A percentile compares a stretch with the other conserved stretches of the same genome.
Evolutionary conservation across 1,140 invertebrate species (phyloP).

Genomic region (Bactericera cockerelli): DNA sequence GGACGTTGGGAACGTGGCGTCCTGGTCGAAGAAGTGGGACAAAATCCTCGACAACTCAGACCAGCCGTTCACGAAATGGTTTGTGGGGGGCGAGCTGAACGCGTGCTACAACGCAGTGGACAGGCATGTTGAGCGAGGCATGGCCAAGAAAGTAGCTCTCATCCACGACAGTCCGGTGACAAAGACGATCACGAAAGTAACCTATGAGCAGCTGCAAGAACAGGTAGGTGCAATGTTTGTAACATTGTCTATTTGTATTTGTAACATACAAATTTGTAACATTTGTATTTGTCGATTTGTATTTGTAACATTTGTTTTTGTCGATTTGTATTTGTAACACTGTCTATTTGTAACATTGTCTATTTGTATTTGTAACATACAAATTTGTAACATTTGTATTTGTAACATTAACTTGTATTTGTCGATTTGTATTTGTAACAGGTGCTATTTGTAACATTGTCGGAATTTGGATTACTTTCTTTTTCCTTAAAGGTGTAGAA

Average conservation of each 20-base stretch:
- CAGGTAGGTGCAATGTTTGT: constrained; percentile 39
- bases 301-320: too few species aligned
- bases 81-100: constrained; percentile 76
- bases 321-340: neutral
- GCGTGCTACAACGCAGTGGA: constrained; percentile 88
- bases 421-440: too few species aligned
- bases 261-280: constrained; percentile 10
- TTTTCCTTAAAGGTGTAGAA: too few species aligned
- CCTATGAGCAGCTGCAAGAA: constrained; percentile 63
- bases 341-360: too few species aligned
- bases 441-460: too few species aligned
- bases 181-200: constrained; percentile 51
- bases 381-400: too few species aligned
- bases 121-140: constrained; percentile 63
- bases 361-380: too few species aligned
- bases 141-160: constrained; percentile 60
- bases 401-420: too few species aligned
- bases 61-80: constrained; percentile 83
- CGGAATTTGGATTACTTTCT: too few species aligned
- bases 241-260: neutral
- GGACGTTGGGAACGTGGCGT: constrained; percentile 49
- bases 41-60: constrained; percentile 68
- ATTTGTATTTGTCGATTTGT: too few species aligned
- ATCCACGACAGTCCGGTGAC: constrained; percentile 84
- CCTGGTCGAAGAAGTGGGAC: constrained; percentile 71